Percentiles rank a stretch among this genome's conserved stretches.
Conservation (phyloP, 2,113 vertebrate genomes). For the Myrmecobius fasciatus region DNA sequence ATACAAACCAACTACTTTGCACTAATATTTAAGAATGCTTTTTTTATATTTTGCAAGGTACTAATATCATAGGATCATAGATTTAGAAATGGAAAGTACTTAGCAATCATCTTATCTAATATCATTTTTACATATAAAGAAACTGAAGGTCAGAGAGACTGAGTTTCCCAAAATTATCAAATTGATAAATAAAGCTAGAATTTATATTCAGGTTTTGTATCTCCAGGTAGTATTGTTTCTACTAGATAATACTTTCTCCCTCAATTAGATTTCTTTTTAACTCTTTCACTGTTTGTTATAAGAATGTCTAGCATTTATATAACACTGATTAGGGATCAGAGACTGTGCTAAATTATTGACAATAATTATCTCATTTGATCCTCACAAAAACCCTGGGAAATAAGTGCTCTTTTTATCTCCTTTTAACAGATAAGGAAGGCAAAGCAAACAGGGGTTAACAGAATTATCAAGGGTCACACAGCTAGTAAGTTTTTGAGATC, state of each 20-base stretch:
- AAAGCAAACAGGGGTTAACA: background rate
- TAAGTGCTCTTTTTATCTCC: background rate
- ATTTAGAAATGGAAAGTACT: background rate
- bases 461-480: background rate
- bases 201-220: background rate
- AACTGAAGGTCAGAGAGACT: background rate
- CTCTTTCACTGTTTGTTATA: background rate
- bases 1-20: background rate
- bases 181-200: background rate
- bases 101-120: background rate
- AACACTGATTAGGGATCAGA: background rate
- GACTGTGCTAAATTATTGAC: background rate
- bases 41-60: background rate
- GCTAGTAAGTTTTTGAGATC: background rate
- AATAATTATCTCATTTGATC: background rate
- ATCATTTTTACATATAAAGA: background rate
- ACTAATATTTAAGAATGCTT: background rate
- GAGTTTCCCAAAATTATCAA: background rate
- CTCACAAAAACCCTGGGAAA: background rate
- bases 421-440: background rate
- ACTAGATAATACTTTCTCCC: background rate
- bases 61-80: background rate
- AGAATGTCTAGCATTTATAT: background rate
- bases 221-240: background rate
- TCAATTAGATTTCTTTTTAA: background rate